phyloP scores from a whole-genome alignment of 2,797 vertebrate genomes.

The Iguana delicatissima region DNA sequence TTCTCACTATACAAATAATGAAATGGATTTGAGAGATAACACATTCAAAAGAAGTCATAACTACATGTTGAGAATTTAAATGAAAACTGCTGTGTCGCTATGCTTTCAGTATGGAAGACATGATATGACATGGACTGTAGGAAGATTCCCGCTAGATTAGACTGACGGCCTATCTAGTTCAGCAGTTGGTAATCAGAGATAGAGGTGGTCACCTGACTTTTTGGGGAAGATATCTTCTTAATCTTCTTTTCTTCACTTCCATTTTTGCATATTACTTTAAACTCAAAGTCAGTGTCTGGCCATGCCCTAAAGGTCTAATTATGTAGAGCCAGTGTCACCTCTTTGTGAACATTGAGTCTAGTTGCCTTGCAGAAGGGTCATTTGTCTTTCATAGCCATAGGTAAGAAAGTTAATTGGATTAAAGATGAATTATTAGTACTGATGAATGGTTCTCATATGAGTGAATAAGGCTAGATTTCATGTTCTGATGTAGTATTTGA shows the following conservation, averaged over 20 bases:
- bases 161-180: neutral
- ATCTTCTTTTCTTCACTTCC: neutral
- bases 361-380: neutral
- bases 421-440: neutral
- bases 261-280: neutral
- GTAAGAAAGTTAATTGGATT: neutral
- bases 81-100: too few relatives aligned
- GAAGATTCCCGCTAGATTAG: neutral
- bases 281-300: neutral
- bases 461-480: neutral
- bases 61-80: neutral
- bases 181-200: neutral
- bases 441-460: neutral
- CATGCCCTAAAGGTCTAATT: neutral
- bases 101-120: neutral
- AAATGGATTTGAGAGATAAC: too few relatives aligned
- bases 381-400: neutral
- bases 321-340: neutral
- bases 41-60: neutral
- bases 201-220: neutral
- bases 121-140: too few relatives aligned
- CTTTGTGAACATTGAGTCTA: conserved; percentile 12
- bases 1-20: too few relatives aligned
- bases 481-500: neutral
- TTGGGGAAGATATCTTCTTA: neutral